Percentiles rank a stretch among this genome's conserved stretches.
These are phyloP conservation scores for Odontothrips loti DNA, from an alignment of 2,888 invertebrate genomes.

Conservation along the genomic window DNA sequence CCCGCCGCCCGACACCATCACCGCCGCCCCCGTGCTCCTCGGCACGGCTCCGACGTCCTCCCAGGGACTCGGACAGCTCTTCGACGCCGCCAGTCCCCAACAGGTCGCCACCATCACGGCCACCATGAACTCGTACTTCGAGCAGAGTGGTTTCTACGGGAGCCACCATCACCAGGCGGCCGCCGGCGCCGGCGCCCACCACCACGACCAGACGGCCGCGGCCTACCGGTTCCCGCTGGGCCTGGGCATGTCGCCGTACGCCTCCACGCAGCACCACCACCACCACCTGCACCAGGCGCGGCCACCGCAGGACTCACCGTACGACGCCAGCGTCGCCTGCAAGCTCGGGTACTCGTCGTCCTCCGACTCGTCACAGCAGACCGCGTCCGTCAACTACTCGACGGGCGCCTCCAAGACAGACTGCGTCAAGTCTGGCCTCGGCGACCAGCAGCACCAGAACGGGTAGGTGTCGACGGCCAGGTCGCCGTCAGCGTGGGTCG, in stretches of 20 bases:
- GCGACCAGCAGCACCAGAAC: slow-evolving; percentile 13
- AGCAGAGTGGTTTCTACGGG: slow-evolving; percentile 93
- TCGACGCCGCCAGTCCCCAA: neutral
- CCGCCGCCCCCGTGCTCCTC: slow-evolving; percentile 29
- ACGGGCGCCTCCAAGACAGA: slow-evolving; percentile 58
- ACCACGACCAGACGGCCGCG: slow-evolving; percentile 62
- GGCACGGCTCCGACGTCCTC: slow-evolving; percentile 30
- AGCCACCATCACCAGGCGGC: slow-evolving; percentile 80
- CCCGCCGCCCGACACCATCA: slow-evolving; percentile 17
- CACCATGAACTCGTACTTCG: slow-evolving; percentile 93
- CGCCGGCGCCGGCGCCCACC: slow-evolving; percentile 57
- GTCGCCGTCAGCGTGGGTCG: too few species aligned
- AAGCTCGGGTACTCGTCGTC: slow-evolving; percentile 68
- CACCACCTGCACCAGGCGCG: slow-evolving; percentile 73
- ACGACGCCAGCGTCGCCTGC: slow-evolving; percentile 84
- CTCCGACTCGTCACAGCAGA: slow-evolving; percentile 56
- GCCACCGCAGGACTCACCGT: slow-evolving; percentile 84
- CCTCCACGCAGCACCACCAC: slow-evolving; percentile 62
- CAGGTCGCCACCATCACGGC: slow-evolving; percentile 41
- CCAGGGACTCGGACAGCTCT: slow-evolving; percentile 19
- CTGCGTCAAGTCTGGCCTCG: slow-evolving; percentile 50
- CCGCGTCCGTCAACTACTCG: slow-evolving; percentile 26
- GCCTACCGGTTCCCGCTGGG: slow-evolving; percentile 82
- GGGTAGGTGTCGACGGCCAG: neutral
- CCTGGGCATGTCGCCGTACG: slow-evolving; percentile 79